Evolutionary conservation across 1,140 invertebrate genomes (phyloP).

Genomic region (Pomacea maculata): DNA sequence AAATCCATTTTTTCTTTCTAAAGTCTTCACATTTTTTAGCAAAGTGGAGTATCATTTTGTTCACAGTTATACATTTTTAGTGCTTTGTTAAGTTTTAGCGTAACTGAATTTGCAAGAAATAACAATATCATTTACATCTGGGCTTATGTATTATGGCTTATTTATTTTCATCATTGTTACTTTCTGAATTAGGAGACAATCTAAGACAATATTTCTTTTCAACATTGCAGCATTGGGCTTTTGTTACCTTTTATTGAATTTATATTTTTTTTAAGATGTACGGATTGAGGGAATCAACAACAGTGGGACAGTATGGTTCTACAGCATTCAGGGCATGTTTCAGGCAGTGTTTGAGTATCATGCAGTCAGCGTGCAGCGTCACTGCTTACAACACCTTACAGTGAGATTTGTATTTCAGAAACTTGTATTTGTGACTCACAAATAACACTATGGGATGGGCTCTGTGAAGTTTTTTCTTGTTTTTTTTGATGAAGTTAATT

Average conservation of each 20-base stretch:
- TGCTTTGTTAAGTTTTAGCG: too few species aligned
- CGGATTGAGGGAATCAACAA: conserved; percentile 38
- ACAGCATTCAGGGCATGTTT: conserved; percentile 51
- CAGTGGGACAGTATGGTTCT: conserved; percentile 45
- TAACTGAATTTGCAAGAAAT: too few species aligned
- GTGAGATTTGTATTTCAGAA: conserved; percentile 22
- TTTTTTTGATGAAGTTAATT: too few species aligned
- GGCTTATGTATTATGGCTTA: too few species aligned
- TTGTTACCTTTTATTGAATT: too few species aligned
- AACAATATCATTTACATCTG: too few species aligned
- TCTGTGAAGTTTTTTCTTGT: too few species aligned
- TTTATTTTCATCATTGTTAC: not conserved
- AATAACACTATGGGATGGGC: too few species aligned
- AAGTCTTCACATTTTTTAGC: too few species aligned
- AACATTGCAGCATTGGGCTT: not conserved
- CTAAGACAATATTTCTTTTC: not conserved
- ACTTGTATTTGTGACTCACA: not conserved
- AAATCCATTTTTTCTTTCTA: too few species aligned
- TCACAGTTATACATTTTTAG: too few species aligned
- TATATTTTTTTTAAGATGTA: conserved; percentile 36
- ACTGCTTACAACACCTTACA: conserved; percentile 32
- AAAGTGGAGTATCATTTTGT: too few species aligned
- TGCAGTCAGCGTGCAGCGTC: conserved; percentile 32
- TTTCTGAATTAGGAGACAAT: not conserved
- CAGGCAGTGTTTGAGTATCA: conserved; percentile 48